phyloP scores from a whole-genome alignment of 2,113 vertebrate species.

The Agapornis roseicollis region DNA sequence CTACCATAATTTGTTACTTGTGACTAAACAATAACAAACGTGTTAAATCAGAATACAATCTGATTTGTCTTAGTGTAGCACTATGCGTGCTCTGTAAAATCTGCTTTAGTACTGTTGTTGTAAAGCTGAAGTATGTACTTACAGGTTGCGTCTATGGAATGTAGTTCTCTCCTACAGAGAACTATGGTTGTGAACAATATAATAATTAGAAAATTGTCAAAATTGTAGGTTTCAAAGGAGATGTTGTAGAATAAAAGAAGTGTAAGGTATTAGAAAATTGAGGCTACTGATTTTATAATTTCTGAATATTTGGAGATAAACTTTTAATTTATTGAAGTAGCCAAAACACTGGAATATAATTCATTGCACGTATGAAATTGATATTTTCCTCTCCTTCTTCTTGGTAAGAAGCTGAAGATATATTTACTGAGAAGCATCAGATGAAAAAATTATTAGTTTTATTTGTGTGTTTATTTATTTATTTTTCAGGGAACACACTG shows the following conservation, averaged over 20 bases:
- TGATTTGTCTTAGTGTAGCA: neutral
- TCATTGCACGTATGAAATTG: neutral
- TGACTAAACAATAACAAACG: neutral
- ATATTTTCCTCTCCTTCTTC: neutral
- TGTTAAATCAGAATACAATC: neutral
- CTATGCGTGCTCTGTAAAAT: neutral
- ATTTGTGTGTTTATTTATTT: neutral
- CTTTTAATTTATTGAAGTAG: neutral
- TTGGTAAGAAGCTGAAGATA: neutral
- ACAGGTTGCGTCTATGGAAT: neutral
- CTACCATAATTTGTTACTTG: neutral
- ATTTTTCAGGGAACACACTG: neutral
- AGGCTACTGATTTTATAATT: neutral
- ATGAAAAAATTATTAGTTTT: neutral
- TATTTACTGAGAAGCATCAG: neutral
- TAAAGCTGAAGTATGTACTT: neutral
- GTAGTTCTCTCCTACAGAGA: neutral
- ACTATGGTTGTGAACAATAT: neutral
- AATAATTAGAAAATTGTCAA: neutral
- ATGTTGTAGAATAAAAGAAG: neutral
- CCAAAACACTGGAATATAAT: neutral
- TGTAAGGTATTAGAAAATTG: neutral
- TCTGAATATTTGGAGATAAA: neutral
- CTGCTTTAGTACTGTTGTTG: neutral
- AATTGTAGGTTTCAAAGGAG: neutral